phyloP scores from a whole-genome alignment of 2,797 vertebrate species.

The Scyliorhinus canicula region DNA sequence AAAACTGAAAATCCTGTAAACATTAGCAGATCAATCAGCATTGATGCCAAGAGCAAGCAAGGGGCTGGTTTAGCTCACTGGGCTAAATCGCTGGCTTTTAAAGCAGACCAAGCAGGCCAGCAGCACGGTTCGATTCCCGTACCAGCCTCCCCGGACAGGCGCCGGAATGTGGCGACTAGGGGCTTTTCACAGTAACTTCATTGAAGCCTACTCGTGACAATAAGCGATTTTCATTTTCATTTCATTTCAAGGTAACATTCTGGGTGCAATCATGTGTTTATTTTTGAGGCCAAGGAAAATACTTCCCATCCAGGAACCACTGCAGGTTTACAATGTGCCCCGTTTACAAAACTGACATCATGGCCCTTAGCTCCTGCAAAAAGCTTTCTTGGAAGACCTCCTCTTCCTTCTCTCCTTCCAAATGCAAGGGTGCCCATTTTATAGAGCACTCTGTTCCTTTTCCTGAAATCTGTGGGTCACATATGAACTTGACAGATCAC shows the following conservation, averaged over 20 bases:
- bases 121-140: no score
- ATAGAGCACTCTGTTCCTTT: not conserved
- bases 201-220: no score
- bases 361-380: not conserved
- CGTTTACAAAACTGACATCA: not conserved
- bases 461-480: not conserved
- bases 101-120: no score
- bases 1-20: not conserved
- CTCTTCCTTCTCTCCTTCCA: not conserved
- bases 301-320: not conserved
- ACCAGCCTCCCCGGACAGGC: no score
- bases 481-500: not conserved
- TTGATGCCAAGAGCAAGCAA: not conserved
- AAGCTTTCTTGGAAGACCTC: not conserved
- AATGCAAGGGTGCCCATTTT: not conserved
- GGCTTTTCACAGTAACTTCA: no score
- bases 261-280: not conserved
- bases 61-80: no score
- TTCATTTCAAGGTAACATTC: no score
- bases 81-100: no score
- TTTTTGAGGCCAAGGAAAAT: not conserved
- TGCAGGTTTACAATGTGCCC: not conserved
- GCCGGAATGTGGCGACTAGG: no score
- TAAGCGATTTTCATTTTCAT: no score
- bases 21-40: not conserved